phyloP scores from a whole-genome alignment of 2,797 vertebrate species.

The Tauraco hartlaubi region DNA sequence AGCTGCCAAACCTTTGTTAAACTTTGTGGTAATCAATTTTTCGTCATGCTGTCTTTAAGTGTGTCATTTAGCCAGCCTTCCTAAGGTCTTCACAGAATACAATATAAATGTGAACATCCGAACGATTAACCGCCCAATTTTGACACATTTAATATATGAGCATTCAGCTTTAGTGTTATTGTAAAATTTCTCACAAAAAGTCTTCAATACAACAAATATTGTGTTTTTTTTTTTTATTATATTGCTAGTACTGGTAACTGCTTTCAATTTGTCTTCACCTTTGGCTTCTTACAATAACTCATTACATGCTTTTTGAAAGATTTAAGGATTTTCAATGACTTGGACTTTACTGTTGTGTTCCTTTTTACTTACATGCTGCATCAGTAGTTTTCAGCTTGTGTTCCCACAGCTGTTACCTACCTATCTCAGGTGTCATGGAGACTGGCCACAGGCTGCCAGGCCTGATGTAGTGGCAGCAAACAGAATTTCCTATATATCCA shows the following conservation, averaged over 20 bases:
- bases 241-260: neutral
- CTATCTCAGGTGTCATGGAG: neutral
- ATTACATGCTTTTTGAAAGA: neutral
- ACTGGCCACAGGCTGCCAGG: neutral
- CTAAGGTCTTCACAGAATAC: neutral
- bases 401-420: neutral
- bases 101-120: neutral
- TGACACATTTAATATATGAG: neutral
- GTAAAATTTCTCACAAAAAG: neutral
- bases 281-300: neutral
- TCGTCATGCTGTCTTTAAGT: neutral
- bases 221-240: neutral
- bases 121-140: neutral
- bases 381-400: neutral
- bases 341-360: neutral
- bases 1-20: neutral
- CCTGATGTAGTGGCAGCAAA: neutral
- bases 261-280: neutral
- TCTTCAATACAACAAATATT: neutral
- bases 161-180: neutral
- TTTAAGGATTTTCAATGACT: neutral
- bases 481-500: neutral
- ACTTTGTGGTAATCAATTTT: neutral
- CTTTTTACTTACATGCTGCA: neutral
- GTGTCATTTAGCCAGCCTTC: neutral